Evolutionary conservation across 2,888 invertebrate genomes (phyloP).

Genomic region (Leptinotarsa juncta): DNA sequence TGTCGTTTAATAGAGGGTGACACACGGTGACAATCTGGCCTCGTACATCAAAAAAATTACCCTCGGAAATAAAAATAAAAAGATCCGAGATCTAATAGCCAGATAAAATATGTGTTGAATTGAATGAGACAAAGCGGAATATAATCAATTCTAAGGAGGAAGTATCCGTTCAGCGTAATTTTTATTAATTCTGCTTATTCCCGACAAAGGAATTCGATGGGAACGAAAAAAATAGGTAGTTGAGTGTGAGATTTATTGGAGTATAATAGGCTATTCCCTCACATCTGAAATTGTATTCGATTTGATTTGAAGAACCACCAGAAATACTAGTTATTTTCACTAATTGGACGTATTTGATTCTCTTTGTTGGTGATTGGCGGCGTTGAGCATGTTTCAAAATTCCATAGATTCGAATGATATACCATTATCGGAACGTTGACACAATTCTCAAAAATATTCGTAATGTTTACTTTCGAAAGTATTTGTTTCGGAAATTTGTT

Average conservation of each 20-base stretch:
- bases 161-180: slow-evolving; percentile 55
- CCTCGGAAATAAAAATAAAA: slow-evolving; percentile 26
- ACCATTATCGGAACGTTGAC: no score
- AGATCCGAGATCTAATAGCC: slow-evolving; percentile 24
- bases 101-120: slow-evolving; percentile 28
- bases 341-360: not conserved
- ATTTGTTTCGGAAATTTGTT: no score
- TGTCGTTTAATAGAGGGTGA: slow-evolving; percentile 26
- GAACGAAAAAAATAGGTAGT: slow-evolving; percentile 19
- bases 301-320: not conserved
- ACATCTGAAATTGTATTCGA: not conserved
- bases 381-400: no score
- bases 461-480: no score
- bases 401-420: no score
- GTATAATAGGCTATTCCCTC: slow-evolving; percentile 12
- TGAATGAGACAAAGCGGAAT: slow-evolving; percentile 27
- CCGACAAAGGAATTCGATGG: slow-evolving; percentile 23
- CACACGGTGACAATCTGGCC: slow-evolving; percentile 26
- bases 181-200: slow-evolving; percentile 32
- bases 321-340: no score
- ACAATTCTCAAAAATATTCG: no score
- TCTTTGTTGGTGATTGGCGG: not conserved
- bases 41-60: slow-evolving; percentile 27
- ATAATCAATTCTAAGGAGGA: slow-evolving; percentile 57
- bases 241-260: slow-evolving; percentile 18